Conservation (phyloP, 2,888 invertebrate species). For the Augochlorella aurata region DNA sequence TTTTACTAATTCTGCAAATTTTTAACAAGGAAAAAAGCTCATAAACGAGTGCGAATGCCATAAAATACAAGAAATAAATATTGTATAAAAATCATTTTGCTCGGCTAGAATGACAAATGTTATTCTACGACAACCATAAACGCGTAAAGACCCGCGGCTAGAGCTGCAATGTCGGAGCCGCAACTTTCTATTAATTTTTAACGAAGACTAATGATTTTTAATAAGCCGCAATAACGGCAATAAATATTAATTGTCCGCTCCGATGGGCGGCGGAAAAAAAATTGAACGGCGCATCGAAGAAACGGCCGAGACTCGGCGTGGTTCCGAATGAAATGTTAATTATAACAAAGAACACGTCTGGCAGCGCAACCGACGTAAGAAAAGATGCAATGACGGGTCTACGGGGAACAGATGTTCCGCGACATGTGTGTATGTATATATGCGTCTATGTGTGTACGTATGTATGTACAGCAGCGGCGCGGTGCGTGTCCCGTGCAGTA, state of each 20-base stretch:
- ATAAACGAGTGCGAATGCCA: too few relatives aligned
- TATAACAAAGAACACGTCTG: not conserved
- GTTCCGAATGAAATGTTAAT: not conserved
- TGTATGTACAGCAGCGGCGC: too few relatives aligned
- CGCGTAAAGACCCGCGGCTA: slow-evolving; percentile 3
- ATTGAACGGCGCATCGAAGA: not conserved
- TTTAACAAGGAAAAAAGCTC: too few relatives aligned
- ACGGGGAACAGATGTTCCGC: slow-evolving; percentile 31
- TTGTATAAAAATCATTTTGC: too few relatives aligned
- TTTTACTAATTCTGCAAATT: too few relatives aligned
- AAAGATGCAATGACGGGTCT: not conserved
- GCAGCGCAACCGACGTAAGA: not conserved
- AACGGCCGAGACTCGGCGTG: not conserved
- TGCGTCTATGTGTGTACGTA: too few relatives aligned
- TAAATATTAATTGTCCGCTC: slow-evolving; percentile 44
- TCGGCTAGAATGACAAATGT: too few relatives aligned
- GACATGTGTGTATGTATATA: not conserved
- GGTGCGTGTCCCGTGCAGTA: not conserved
- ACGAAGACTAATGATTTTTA: slow-evolving; percentile 49
- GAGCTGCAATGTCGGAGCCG: not conserved
- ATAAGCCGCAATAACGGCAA: slow-evolving; percentile 42
- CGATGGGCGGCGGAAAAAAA: slow-evolving; percentile 7
- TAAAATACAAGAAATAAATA: too few relatives aligned
- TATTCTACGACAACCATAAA: too few relatives aligned
- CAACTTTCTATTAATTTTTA: slow-evolving; percentile 39